Evolutionary conservation across 2,888 invertebrate species (phyloP), one percentile per base, ranked within the genome.

Genomic region (Acanthoscelides obtectus): DNA sequence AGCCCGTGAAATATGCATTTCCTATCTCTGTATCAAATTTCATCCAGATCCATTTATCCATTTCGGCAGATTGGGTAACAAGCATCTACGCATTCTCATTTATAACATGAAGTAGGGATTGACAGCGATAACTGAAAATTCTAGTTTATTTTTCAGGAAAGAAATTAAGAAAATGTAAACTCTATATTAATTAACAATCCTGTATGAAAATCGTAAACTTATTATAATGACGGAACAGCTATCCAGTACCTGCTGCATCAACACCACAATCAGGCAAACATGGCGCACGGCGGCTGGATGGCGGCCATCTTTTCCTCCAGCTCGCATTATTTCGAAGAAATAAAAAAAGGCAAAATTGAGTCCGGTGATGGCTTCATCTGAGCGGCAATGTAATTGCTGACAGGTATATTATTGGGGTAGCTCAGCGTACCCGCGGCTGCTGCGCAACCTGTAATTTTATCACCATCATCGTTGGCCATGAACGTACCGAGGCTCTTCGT

Each of bases 291-390:
- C 25, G 17, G n/a, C n/a, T 12, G 45, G 5, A n/a, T n/a, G 8
- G 45, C 45, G 45, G 45, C 45, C 45, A 45, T 45, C 17, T 45
- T 45, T 45, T 12, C 45, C 45, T 25, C 4, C 45, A 45, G 17
- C 45, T 45, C 8, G 45, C 12, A 12, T n/a, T n/a, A n/a, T 12
- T 45, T 45, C 45, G 25, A 69, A 20, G 19, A 69, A 69, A 27
- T 12, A 73, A 75, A 70, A 45, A 45, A 45, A 17, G 17, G 45
- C 45, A 45, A 45, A 45, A 45, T 12, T 17, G 45, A n/a, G n/a
- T n/a, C 45, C 45, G 69, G 75, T 79, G 78, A 79, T 78, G 79
- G 78, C 79, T 79, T 73, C 77, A 79, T 78, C 78, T 78, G 73
- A 75, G 77, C 77, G 78, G 73, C 72, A 71, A 70, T 73, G 74